phyloP scores from a whole-genome alignment of 2,888 invertebrate species.

The Mythimna impura region DNA sequence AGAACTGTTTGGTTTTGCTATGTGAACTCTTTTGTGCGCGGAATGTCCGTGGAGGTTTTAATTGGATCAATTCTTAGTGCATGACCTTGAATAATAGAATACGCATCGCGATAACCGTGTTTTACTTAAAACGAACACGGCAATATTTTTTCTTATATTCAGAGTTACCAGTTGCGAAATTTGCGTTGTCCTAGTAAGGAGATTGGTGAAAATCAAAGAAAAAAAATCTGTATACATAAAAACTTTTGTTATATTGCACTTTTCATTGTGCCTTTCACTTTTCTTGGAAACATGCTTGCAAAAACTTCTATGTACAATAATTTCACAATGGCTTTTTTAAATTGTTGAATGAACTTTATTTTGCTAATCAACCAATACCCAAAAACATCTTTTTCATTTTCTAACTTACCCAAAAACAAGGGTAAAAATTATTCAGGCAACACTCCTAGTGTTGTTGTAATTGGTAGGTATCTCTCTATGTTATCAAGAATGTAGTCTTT shows the following conservation, averaged over 20 bases:
- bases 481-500: constrained; percentile 30
- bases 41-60: constrained; percentile 50
- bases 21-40: constrained; percentile 29
- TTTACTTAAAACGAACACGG: constrained; percentile 48
- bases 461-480: neutral
- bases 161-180: constrained; percentile 57
- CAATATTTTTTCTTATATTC: constrained; percentile 44
- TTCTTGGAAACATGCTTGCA: constrained; percentile 7
- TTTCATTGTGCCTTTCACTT: constrained; percentile 44
- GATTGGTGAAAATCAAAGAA: neutral
- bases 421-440: constrained; percentile 30
- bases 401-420: neutral
- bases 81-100: constrained; percentile 66
- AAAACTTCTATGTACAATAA: neutral
- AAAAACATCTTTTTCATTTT: neutral
- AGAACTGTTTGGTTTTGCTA: constrained; percentile 21
- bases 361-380: neutral
- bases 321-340: neutral
- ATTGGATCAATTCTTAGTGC: constrained; percentile 66
- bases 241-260: neutral
- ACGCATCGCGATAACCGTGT: constrained; percentile 61
- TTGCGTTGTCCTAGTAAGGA: constrained; percentile 8
- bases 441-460: constrained; percentile 49
- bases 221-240: constrained; percentile 6
- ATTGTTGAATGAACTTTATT: neutral